Evolutionary conservation across 2,888 invertebrate species (phyloP).

Genomic region (Siphonodentalium dalli): DNA sequence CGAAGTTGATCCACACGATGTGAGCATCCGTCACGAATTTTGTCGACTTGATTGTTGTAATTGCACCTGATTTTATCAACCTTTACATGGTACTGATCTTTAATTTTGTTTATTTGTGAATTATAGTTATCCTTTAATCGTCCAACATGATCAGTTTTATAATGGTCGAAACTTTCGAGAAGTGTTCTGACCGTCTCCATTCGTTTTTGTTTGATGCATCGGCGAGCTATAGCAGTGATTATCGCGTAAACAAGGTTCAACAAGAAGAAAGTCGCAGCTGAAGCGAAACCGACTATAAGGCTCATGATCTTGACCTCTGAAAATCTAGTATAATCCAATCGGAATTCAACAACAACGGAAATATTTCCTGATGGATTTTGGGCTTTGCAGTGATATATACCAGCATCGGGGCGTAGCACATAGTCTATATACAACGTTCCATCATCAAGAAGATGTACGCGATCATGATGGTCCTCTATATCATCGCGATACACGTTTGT

Average conservation of each 20-base stretch:
- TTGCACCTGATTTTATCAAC: constrained; percentile 85
- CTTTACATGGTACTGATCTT: constrained; percentile 55
- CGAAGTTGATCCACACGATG: constrained; percentile 94
- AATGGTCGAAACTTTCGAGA: constrained; percentile 67
- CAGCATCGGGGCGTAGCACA: constrained; percentile 74
- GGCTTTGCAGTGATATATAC: constrained; percentile 83
- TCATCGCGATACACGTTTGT: constrained; percentile 36
- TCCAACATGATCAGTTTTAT: constrained; percentile 53
- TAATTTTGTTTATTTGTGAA: constrained; percentile 49
- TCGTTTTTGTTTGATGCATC: constrained; percentile 63
- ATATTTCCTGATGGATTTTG: constrained; percentile 83
- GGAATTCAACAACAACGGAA: constrained; percentile 73
- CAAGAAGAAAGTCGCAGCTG: constrained; percentile 81
- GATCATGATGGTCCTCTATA: constrained; percentile 37
- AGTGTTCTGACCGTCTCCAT: constrained; percentile 44
- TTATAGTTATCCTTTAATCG: constrained; percentile 57
- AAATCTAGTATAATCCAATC: constrained; percentile 84
- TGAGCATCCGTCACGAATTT: constrained; percentile 91
- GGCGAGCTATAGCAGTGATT: constrained; percentile 63
- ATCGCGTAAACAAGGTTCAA: constrained; percentile 82
- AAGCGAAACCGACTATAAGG: constrained; percentile 80
- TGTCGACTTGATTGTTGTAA: constrained; percentile 85
- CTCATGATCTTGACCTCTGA: constrained; percentile 84
- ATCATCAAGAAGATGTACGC: constrained; percentile 76
- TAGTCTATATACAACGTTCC: constrained; percentile 82